phyloP scores from a whole-genome alignment of 2,113 vertebrate genomes.

The Pachycephala philippinensis region DNA sequence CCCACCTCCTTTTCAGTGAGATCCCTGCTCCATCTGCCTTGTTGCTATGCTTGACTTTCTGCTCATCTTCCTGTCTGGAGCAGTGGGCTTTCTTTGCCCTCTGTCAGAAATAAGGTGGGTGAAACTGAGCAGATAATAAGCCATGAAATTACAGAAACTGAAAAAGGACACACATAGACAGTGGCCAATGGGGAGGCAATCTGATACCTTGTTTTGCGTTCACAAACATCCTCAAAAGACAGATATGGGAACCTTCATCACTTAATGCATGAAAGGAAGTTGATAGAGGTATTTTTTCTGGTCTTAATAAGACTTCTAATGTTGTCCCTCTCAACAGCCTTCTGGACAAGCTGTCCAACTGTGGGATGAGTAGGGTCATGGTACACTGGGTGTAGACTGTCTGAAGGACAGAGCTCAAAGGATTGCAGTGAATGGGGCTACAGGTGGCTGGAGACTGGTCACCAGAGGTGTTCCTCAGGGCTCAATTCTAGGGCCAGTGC shows the following conservation, averaged over 20 bases:
- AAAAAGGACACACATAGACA: neutral
- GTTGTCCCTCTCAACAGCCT: neutral
- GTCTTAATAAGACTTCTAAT: neutral
- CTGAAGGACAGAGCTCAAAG: neutral
- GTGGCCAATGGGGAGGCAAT: neutral
- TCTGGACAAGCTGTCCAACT: neutral
- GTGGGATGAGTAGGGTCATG: neutral
- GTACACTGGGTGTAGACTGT: too few relatives aligned
- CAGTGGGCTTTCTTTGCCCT: rapidly evolving
- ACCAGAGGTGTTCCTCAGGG: neutral
- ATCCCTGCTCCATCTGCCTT: neutral
- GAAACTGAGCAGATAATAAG: neutral
- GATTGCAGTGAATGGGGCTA: neutral
- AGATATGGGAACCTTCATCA: neutral
- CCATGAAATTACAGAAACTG: neutral
- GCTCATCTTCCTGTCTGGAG: neutral
- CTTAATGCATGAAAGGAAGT: neutral
- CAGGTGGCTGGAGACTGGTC: neutral
- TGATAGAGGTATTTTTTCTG: neutral
- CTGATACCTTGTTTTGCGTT: neutral
- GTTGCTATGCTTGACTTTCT: neutral
- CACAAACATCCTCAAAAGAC: neutral
- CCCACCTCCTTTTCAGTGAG: neutral
- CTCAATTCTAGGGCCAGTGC: neutral
- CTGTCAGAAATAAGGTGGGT: neutral